phyloP scores from a whole-genome alignment of 2,888 invertebrate species.

The Epinotia bilunana region DNA sequence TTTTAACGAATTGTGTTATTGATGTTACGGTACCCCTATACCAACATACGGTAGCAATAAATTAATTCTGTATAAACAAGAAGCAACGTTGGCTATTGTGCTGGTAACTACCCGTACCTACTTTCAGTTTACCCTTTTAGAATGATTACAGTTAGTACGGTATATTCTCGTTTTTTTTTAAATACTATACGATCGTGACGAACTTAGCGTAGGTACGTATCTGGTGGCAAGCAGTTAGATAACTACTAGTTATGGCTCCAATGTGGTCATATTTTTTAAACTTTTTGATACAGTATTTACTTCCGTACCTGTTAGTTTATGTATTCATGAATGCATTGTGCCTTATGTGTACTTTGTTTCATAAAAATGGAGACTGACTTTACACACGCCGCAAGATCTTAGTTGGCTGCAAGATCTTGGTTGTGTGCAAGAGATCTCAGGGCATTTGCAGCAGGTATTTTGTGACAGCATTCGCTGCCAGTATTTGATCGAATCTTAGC shows the following conservation, averaged over 20 bases:
- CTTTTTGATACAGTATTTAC: no score
- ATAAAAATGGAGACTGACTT: not conserved
- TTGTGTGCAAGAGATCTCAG: not conserved
- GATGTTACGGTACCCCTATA: slow-evolving; percentile 57
- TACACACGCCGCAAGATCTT: not conserved
- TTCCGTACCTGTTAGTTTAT: no score
- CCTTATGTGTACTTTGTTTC: not conserved
- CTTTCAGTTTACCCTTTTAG: slow-evolving; percentile 4
- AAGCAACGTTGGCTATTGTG: slow-evolving; percentile 50
- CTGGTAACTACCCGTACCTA: not conserved
- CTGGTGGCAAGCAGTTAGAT: no score
- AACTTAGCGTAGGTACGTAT: not conserved
- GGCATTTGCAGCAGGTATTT: not conserved
- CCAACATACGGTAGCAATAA: slow-evolving; percentile 54
- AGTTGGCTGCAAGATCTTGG: not conserved
- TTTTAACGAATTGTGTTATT: slow-evolving; percentile 47
- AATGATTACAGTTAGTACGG: not conserved
- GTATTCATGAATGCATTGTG: no score
- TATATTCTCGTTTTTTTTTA: not conserved
- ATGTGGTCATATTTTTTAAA: no score
- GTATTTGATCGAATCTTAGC: not conserved
- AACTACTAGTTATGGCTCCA: no score
- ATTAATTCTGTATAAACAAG: slow-evolving; percentile 60
- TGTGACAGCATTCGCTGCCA: no score
- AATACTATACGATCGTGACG: not conserved